A percentile compares a stretch with the other conserved stretches of the same genome.
phyloP scores from a whole-genome alignment of 2,888 invertebrate species.

The Dryobota labecula region DNA sequence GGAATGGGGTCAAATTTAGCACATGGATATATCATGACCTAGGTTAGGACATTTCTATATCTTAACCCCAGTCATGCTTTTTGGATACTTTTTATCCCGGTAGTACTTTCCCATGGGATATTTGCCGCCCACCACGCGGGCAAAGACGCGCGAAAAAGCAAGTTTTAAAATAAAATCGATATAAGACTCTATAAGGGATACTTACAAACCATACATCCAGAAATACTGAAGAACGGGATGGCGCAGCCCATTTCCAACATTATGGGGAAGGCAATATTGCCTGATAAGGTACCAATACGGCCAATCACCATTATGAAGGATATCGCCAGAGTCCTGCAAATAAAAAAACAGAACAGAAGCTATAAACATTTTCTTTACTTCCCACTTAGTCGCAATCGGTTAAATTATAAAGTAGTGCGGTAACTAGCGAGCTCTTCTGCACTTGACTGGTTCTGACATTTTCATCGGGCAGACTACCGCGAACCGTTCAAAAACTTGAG shows the following conservation, averaged over 20 bases:
- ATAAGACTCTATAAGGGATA: too few species aligned
- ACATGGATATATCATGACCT: too few species aligned
- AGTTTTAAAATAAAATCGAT: neutral
- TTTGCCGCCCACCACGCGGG: too few species aligned
- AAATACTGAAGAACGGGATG: conserved; percentile 77
- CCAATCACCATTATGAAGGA: conserved; percentile 78
- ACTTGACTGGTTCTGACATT: neutral
- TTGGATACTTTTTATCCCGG: neutral
- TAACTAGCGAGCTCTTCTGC: neutral
- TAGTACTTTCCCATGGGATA: neutral
- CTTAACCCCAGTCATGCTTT: neutral
- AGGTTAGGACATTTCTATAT: neutral
- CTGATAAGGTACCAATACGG: conserved; percentile 75
- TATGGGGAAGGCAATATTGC: conserved; percentile 78
- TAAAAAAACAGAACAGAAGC: conserved; percentile 12
- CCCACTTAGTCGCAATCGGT: neutral
- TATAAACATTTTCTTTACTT: neutral
- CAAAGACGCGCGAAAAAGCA: neutral
- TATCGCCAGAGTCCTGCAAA: conserved; percentile 79
- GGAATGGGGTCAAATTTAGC: too few species aligned
- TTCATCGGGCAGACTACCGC: neutral
- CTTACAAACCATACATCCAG: conserved; percentile 78
- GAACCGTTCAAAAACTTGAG: neutral
- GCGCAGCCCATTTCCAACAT: conserved; percentile 77
- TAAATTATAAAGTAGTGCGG: neutral